phyloP scores from a whole-genome alignment of 2,113 vertebrate genomes.

The Burhinus bistriatus region DNA sequence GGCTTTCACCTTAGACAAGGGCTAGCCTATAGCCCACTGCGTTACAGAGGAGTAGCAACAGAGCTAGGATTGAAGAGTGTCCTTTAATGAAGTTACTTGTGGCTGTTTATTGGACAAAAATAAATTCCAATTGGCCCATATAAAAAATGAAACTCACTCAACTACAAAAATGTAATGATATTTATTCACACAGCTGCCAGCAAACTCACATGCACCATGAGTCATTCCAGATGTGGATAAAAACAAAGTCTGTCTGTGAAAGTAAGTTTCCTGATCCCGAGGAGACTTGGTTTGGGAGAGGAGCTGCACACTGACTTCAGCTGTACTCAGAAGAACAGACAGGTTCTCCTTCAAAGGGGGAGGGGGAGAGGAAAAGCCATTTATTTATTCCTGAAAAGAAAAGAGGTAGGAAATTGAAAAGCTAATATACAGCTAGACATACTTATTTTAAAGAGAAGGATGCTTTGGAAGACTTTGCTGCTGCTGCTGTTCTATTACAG shows the following conservation, averaged over 20 bases:
- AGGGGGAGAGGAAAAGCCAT: not conserved
- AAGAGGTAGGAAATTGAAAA: not conserved
- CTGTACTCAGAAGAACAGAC: slow-evolving; percentile 29
- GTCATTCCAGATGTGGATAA: slow-evolving; percentile 84
- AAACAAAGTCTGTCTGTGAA: slow-evolving; percentile 78
- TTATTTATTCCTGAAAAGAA: slow-evolving; percentile 30
- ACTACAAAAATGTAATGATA: slow-evolving; percentile 75
- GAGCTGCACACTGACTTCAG: slow-evolving; percentile 32
- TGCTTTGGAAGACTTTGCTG: slow-evolving; percentile 70
- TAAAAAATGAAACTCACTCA: slow-evolving; percentile 75
- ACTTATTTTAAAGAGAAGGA: slow-evolving; percentile 10
- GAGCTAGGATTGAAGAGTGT: not conserved
- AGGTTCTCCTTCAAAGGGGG: slow-evolving; percentile 23
- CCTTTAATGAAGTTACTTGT: slow-evolving; percentile 56
- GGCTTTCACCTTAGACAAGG: not conserved
- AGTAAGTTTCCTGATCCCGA: slow-evolving; percentile 70
- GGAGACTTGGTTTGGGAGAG: slow-evolving; percentile 67
- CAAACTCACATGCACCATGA: slow-evolving; percentile 80
- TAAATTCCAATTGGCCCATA: slow-evolving; percentile 74
- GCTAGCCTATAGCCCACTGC: not conserved
- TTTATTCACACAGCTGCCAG: slow-evolving; percentile 78
- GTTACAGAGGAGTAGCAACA: not conserved
- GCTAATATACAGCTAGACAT: not conserved
- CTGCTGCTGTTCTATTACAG: slow-evolving; percentile 71
- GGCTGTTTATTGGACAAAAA: slow-evolving; percentile 71